A percentile compares a stretch with the other conserved stretches of the same genome.
phyloP scores from a whole-genome alignment of 2,797 vertebrate species.

The Pantherophis vulpinus region DNA sequence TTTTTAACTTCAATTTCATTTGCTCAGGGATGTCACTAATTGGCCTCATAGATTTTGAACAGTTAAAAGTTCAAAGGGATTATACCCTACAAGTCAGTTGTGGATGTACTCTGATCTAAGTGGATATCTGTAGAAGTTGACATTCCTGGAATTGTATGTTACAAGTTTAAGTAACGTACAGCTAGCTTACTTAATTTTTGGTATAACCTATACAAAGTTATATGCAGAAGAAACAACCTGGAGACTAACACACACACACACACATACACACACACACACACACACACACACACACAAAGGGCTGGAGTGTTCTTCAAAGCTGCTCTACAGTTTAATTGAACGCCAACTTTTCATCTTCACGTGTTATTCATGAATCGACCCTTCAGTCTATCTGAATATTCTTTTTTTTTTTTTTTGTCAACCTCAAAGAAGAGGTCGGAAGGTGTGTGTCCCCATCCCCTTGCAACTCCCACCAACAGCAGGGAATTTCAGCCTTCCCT shows the following conservation, averaged over 20 bases:
- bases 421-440: constrained; percentile 13
- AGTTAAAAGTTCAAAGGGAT: background rate
- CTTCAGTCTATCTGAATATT: constrained; percentile 19
- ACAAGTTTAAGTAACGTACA: background rate
- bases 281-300: background rate
- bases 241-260: background rate
- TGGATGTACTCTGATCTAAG: background rate
- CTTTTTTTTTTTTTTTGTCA: constrained; percentile 7
- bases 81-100: background rate
- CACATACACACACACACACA: background rate
- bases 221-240: background rate
- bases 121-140: background rate
- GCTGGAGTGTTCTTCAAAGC: background rate
- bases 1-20: background rate
- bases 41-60: background rate
- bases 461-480: background rate
- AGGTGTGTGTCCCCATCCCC: background rate
- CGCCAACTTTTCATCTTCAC: background rate
- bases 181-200: background rate
- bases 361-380: background rate
- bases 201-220: background rate
- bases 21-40: background rate
- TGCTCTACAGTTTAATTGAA: background rate
- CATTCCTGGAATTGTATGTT: background rate
- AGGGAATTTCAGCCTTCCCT: background rate